Evolutionary conservation across 2,888 invertebrate species (phyloP).

Genomic region (Hecatera dysodea): DNA sequence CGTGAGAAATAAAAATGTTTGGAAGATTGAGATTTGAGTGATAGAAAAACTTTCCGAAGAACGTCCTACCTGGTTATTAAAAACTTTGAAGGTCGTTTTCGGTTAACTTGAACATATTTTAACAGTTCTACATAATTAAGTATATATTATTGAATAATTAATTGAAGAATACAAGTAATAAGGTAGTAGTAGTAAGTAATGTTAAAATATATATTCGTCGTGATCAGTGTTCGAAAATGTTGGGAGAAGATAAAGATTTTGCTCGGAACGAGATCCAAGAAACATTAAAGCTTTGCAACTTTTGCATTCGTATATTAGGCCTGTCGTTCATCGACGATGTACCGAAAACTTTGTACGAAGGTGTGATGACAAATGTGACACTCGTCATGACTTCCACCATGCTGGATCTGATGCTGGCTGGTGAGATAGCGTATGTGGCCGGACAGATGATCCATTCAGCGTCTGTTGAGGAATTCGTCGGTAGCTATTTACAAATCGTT

Average conservation of each 20-base stretch:
- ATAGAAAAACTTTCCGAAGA: slow-evolving; percentile 44
- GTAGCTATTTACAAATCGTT: slow-evolving; percentile 79
- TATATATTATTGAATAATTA: slow-evolving; percentile 12
- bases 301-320: slow-evolving; percentile 75
- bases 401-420: slow-evolving; percentile 72
- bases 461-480: slow-evolving; percentile 78
- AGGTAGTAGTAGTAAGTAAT: neutral
- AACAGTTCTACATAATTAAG: slow-evolving; percentile 3
- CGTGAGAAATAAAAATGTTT: slow-evolving; percentile 34
- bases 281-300: slow-evolving; percentile 75
- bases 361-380: slow-evolving; percentile 60
- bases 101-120: slow-evolving; percentile 12
- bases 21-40: slow-evolving; percentile 34
- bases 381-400: slow-evolving; percentile 70
- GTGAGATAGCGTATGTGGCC: slow-evolving; percentile 76
- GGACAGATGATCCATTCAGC: slow-evolving; percentile 71
- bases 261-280: slow-evolving; percentile 75
- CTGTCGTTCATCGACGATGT: slow-evolving; percentile 76
- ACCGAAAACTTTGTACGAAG: slow-evolving; percentile 64
- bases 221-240: slow-evolving; percentile 25
- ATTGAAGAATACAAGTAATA: neutral
- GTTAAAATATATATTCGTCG: neutral
- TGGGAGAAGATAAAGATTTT: slow-evolving; percentile 26
- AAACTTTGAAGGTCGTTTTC: slow-evolving; percentile 45
- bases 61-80: slow-evolving; percentile 53